Evolutionary conservation across 2,113 vertebrate genomes (phyloP).

Genomic region (Dicerorhinus sumatrensis): DNA sequence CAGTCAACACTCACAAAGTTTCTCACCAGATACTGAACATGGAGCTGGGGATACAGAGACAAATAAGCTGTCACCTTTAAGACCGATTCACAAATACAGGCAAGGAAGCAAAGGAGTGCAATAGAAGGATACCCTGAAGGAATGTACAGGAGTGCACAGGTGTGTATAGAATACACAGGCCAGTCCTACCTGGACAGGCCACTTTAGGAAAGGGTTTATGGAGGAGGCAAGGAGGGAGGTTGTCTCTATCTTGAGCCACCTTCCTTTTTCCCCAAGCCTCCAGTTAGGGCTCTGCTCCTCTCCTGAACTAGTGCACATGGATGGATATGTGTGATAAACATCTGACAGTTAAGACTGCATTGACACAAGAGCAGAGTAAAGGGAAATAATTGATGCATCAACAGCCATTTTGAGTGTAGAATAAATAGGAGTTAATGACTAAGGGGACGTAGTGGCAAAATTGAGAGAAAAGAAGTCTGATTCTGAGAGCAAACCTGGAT

Average conservation of each 20-base stretch:
- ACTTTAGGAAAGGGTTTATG: not conserved
- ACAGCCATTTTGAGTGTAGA: not conserved
- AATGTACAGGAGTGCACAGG: not conserved
- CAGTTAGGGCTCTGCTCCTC: not conserved
- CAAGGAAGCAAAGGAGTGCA: not conserved
- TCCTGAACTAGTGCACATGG: not conserved
- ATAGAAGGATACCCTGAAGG: rapidly evolving
- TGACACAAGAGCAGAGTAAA: not conserved
- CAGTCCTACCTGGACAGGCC: not conserved
- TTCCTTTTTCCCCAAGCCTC: rapidly evolving
- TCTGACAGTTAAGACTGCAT: not conserved
- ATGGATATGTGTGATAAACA: not conserved
- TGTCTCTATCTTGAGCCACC: not conserved
- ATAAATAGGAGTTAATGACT: not conserved
- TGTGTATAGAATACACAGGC: no score
- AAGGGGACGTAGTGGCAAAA: not conserved
- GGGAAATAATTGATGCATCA: not conserved
- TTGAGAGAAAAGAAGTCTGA: not conserved
- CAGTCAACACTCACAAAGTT: not conserved
- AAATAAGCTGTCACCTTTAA: not conserved
- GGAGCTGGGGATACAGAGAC: not conserved
- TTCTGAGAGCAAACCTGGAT: not conserved
- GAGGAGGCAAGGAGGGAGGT: not conserved
- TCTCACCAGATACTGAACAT: not conserved
- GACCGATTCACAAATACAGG: not conserved